phyloP scores from a whole-genome alignment of 1,140 invertebrate species.

The Monomorium pharaonis region DNA sequence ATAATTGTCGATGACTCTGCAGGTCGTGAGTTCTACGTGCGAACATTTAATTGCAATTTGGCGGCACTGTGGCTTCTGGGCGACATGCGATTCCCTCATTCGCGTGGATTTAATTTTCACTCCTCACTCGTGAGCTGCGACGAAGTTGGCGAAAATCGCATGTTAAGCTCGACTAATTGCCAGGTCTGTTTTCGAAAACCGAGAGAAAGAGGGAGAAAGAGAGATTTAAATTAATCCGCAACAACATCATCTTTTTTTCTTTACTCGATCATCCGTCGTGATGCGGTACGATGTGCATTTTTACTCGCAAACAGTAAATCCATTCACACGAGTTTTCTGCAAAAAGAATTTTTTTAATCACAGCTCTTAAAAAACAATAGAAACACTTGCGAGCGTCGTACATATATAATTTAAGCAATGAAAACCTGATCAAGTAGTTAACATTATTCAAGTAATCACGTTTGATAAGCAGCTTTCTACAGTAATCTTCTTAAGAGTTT shows the following conservation, averaged over 20 bases:
- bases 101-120: slow-evolving; percentile 48
- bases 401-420: slow-evolving; percentile 4
- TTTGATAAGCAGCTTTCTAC: not conserved
- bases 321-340: not conserved
- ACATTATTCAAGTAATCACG: not conserved
- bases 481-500: slow-evolving; percentile 18
- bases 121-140: slow-evolving; percentile 15
- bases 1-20: slow-evolving; percentile 47
- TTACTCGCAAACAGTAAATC: not conserved
- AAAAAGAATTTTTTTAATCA: not conserved
- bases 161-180: slow-evolving; percentile 40
- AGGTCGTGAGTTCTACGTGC: slow-evolving; percentile 25
- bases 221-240: slow-evolving; percentile 18
- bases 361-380: not conserved
- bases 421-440: slow-evolving; percentile 12
- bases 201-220: slow-evolving; percentile 1
- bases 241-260: not conserved
- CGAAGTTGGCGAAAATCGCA: slow-evolving; percentile 46
- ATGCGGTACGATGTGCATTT: not conserved
- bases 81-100: slow-evolving; percentile 66
- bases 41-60: slow-evolving; percentile 67
- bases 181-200: slow-evolving; percentile 8
- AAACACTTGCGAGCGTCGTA: not conserved
- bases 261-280: not conserved
- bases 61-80: not conserved